Evolutionary conservation across 2,113 vertebrate species (phyloP).

Genomic region (Uropsilus gracilis): DNA sequence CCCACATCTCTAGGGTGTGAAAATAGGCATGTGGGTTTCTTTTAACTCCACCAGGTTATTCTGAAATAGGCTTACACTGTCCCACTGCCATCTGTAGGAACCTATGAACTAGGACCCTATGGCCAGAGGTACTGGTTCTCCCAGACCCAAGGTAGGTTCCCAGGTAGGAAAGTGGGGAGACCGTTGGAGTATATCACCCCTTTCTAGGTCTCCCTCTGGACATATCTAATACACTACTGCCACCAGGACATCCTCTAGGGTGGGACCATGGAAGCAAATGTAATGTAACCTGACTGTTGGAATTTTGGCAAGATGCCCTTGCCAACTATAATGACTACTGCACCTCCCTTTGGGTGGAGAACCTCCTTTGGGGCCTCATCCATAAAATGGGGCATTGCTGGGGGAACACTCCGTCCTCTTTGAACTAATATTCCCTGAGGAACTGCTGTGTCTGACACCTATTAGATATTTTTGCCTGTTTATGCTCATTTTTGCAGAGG

Average conservation of each 20-base stretch:
- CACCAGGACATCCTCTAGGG: background rate
- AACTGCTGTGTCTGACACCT: background rate
- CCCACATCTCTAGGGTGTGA: background rate
- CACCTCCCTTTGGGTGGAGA: background rate
- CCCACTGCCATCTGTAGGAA: too few relatives aligned
- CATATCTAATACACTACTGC: too few relatives aligned
- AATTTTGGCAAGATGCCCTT: background rate
- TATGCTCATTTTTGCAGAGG: background rate
- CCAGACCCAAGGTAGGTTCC: rapidly evolving
- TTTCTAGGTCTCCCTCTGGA: background rate
- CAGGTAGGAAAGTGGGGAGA: background rate
- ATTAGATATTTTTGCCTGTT: background rate
- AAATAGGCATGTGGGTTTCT: background rate
- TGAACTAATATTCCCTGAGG: background rate
- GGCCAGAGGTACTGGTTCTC: background rate
- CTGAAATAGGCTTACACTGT: rapidly evolving
- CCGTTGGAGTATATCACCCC: background rate
- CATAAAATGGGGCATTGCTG: background rate
- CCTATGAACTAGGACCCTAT: background rate
- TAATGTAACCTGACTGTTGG: background rate
- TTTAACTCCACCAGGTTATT: too few relatives aligned
- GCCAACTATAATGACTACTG: too few relatives aligned
- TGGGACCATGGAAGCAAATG: background rate
- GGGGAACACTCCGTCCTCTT: background rate
- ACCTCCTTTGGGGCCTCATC: background rate